phyloP scores from a whole-genome alignment of 2,888 invertebrate genomes.

The Lasioglossum leucozonium region DNA sequence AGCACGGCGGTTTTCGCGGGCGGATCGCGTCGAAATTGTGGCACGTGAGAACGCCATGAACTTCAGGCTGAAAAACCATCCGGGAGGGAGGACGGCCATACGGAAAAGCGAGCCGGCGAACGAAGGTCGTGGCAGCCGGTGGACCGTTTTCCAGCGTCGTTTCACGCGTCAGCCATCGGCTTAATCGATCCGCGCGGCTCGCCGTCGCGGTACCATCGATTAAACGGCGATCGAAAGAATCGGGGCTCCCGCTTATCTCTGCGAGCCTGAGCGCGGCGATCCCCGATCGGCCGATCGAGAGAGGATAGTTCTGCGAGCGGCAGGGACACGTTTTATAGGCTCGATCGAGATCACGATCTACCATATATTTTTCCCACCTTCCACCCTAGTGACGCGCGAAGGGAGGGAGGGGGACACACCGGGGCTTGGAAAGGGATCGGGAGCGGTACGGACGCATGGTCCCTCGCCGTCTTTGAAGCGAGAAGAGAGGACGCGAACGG shows the following conservation, averaged over 20 bases:
- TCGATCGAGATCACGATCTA: constrained; percentile 76
- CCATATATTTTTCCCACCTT: constrained; percentile 63
- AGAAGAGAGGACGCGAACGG: constrained; percentile 60
- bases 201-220: constrained; percentile 49
- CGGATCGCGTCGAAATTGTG: constrained; percentile 13
- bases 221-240: constrained; percentile 58
- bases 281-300: constrained; percentile 23
- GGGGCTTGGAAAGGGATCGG: not conserved
- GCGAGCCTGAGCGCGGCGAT: constrained; percentile 36
- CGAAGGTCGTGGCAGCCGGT: not conserved
- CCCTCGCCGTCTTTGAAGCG: constrained; percentile 19
- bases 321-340: constrained; percentile 66
- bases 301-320: constrained; percentile 45
- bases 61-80: constrained; percentile 46
- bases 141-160: constrained; percentile 39
- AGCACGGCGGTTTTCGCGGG: not conserved
- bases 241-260: constrained; percentile 56
- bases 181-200: constrained; percentile 45
- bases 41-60: constrained; percentile 66
- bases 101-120: constrained; percentile 33
- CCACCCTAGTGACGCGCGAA: constrained; percentile 12
- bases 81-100: not conserved
- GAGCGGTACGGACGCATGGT: constrained; percentile 17
- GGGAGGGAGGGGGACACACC: not conserved
- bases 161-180: constrained; percentile 24